Conservation (phyloP, 2,113 vertebrate genomes). For the Pterocles gutturalis region DNA sequence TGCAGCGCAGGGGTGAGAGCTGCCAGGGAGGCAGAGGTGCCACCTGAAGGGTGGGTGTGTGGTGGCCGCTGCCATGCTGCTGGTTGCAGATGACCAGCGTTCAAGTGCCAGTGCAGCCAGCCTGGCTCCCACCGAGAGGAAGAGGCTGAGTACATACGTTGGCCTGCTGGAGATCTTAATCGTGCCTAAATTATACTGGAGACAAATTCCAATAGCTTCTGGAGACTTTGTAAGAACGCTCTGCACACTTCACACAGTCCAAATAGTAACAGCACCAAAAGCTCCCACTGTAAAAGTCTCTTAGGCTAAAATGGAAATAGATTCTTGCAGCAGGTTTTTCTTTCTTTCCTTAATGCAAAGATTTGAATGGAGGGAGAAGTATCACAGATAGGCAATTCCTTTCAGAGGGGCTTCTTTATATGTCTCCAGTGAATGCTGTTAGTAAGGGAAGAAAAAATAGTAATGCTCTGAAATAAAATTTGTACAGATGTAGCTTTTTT, state of each 20-base stretch:
- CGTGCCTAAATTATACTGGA: not conserved
- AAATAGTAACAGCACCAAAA: not conserved
- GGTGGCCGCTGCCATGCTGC: rapidly evolving
- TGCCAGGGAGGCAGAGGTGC: not conserved
- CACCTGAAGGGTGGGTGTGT: rapidly evolving
- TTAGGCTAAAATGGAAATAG: not conserved
- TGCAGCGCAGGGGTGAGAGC: rapidly evolving
- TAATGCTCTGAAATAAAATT: slow-evolving; percentile 25
- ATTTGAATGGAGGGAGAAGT: not conserved
- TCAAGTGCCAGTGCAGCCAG: not conserved
- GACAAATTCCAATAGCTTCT: not conserved
- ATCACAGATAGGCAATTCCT: not conserved
- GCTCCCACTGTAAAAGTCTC: not conserved
- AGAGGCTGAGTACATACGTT: not conserved
- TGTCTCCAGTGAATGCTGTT: not conserved
- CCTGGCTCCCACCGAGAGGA: not conserved
- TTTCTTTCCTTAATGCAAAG: not conserved
- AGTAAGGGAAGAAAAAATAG: slow-evolving; percentile 47
- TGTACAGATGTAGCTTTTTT: slow-evolving; percentile 23
- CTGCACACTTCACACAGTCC: not conserved
- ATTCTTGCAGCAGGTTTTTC: not conserved
- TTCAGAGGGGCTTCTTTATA: not conserved
- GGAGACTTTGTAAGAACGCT: not conserved
- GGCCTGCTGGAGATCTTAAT: not conserved
- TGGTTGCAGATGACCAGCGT: rapidly evolving